Conservation (phyloP, 2,113 vertebrate species). For the Stictonetta naevosa region DNA sequence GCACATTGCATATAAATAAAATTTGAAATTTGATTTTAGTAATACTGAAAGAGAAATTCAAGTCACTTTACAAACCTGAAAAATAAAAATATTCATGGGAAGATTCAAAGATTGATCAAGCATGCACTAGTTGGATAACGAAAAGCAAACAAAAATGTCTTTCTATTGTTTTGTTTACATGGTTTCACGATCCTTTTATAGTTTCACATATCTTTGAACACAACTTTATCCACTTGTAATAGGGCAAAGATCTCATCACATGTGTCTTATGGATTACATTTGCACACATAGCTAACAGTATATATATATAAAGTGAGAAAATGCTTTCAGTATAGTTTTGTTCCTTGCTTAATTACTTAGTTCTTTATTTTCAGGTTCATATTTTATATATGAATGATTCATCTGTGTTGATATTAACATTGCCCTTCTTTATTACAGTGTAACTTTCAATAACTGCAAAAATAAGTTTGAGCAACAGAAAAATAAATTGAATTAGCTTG, state of each 20-base stretch:
- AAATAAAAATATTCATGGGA: background rate
- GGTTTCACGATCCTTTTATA: background rate
- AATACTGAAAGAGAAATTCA: background rate
- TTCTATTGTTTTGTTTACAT: background rate
- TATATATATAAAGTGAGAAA: background rate
- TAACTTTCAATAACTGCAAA: background rate
- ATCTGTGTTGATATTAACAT: background rate
- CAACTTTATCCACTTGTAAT: background rate
- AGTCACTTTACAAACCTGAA: background rate
- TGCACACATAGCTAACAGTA: background rate
- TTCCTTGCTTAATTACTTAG: background rate
- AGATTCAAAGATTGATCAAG: background rate
- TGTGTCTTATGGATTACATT: background rate
- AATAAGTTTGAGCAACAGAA: background rate
- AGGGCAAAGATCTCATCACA: background rate
- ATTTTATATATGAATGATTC: background rate
- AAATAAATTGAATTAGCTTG: background rate
- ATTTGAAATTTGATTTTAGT: background rate
- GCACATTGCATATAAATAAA: conserved; percentile 7
- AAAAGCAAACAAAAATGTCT: background rate
- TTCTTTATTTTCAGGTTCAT: conserved; percentile 26
- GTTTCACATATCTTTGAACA: background rate
- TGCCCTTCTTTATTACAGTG: background rate
- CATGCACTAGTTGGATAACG: background rate
- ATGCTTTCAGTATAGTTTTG: background rate